Conservation (phyloP, 2,888 invertebrate species). For the Andrena bicolor region DNA sequence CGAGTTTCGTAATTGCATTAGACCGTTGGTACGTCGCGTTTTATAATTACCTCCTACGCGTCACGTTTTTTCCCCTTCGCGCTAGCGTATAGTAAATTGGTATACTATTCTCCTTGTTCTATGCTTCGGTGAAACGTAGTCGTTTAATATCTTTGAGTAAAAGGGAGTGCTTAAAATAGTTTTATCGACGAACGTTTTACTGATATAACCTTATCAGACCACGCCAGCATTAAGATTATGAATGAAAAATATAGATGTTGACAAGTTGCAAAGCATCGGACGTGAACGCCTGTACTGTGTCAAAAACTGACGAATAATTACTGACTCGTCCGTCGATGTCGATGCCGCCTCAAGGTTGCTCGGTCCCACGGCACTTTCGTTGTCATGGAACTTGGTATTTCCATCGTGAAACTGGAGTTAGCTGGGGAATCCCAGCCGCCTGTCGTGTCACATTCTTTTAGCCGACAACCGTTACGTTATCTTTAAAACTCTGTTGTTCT, state of each 20-base stretch:
- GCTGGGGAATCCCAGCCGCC: slow-evolving; percentile 59
- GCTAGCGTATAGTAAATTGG: too few species aligned
- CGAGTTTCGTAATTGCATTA: neutral
- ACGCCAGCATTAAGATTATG: neutral
- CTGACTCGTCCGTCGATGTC: too few species aligned
- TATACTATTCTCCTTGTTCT: neutral
- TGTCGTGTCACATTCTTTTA: slow-evolving; percentile 26
- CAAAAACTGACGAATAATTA: neutral
- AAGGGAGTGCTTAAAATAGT: neutral
- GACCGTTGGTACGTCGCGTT: neutral
- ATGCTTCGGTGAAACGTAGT: too few species aligned
- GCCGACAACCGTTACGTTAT: slow-evolving; percentile 41
- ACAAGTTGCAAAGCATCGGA: neutral
- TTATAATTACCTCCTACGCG: too few species aligned
- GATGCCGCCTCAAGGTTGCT: slow-evolving; percentile 40
- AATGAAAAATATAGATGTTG: slow-evolving; percentile 2
- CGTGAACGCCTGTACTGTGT: neutral
- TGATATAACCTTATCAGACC: neutral
- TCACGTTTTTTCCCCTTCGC: neutral
- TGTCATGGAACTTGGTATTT: slow-evolving; percentile 53
- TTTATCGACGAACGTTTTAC: neutral
- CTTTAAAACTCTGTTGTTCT: neutral
- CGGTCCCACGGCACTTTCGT: slow-evolving; percentile 40
- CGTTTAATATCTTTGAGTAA: neutral
- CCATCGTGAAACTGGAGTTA: slow-evolving; percentile 56